phyloP scores from a whole-genome alignment of 2,888 invertebrate species.

The Branchipolynoe longqiensis region DNA sequence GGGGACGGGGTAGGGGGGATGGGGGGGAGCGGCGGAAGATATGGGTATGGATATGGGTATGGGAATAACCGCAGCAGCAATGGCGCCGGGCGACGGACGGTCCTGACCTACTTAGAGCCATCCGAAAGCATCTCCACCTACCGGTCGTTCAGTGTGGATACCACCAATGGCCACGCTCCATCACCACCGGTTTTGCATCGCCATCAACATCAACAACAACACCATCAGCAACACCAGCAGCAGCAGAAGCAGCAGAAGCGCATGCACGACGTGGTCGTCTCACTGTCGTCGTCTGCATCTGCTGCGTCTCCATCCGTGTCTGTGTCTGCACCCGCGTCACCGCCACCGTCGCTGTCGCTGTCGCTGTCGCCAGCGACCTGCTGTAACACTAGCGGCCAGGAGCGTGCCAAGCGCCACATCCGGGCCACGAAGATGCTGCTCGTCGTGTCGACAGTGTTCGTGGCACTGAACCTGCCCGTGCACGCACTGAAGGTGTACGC shows the following conservation, averaged over 20 bases:
- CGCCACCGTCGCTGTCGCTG: too few relatives aligned
- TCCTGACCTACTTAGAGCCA: conserved; percentile 23
- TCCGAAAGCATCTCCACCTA: background rate
- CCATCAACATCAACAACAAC: too few relatives aligned
- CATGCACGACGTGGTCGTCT: background rate
- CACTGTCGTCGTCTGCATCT: background rate
- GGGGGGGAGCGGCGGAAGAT: too few relatives aligned
- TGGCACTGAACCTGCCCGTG: conserved; percentile 10
- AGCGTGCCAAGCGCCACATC: conserved; percentile 25
- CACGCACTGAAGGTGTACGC: conserved; percentile 19
- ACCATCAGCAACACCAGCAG: too few relatives aligned
- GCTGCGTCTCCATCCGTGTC: too few relatives aligned
- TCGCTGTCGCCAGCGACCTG: too few relatives aligned
- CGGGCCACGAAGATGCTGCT: conserved; percentile 24
- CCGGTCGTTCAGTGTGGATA: background rate
- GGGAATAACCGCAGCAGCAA: background rate
- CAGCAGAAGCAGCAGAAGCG: too few relatives aligned
- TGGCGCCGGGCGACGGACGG: background rate
- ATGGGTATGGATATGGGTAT: too few relatives aligned
- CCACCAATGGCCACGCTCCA: too few relatives aligned
- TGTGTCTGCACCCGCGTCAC: too few relatives aligned
- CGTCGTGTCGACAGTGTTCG: conserved; percentile 6
- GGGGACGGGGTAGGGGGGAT: background rate
- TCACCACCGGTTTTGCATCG: too few relatives aligned
- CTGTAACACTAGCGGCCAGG: conserved; percentile 24